These are phyloP conservation scores for Paramuricea clavata DNA, from an alignment of 92 coral and sea anemone species.

Conservation along the genomic window DNA sequence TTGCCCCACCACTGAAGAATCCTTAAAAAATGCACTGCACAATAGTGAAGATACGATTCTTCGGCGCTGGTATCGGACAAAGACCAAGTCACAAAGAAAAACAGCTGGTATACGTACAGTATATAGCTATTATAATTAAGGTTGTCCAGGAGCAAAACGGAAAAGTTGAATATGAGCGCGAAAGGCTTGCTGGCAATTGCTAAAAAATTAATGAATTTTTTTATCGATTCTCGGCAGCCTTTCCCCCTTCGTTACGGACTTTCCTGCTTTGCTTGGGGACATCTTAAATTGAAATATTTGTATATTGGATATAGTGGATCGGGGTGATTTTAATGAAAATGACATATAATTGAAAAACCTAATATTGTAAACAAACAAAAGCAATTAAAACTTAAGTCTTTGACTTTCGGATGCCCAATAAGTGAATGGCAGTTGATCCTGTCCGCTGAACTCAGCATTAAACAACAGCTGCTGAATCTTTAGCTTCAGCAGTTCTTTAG, in stretches of 20 bases:
- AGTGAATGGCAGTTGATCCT: not conserved
- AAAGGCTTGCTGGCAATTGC: too few species aligned
- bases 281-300: too few species aligned
- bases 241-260: too few species aligned
- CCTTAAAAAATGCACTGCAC: too few species aligned
- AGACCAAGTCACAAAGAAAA: not conserved
- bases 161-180: too few species aligned
- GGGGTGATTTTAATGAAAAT: not conserved
- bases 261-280: too few species aligned
- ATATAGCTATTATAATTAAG: too few species aligned
- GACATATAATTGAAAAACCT: not conserved
- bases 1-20: too few species aligned
- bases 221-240: too few species aligned
- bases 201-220: too few species aligned
- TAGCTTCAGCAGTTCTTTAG: not conserved
- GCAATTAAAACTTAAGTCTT: not conserved
- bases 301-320: not conserved
- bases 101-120: not conserved
- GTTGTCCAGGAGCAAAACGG: too few species aligned
- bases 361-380: not conserved
- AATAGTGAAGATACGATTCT: not conserved
- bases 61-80: not conserved
- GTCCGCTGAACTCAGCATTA: slow-evolving; percentile 4
- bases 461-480: not conserved
- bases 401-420: not conserved